These are phyloP conservation scores for Rhadinocentrus ornatus DNA, from an alignment of 2,797 vertebrate genomes.

Conservation along the genomic window DNA sequence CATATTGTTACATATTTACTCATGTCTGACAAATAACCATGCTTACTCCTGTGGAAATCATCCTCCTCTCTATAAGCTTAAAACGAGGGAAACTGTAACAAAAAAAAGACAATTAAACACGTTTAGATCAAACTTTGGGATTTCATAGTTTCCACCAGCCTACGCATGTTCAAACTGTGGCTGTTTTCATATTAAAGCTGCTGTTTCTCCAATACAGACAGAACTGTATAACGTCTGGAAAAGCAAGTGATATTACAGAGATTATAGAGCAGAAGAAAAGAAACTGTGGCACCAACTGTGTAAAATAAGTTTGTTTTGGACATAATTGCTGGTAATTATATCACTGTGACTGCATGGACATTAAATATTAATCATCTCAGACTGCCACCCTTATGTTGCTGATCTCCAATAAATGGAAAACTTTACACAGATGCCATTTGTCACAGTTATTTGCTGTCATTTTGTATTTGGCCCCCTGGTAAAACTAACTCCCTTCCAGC, in stretches of 20 bases:
- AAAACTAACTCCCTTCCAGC: constrained; percentile 42
- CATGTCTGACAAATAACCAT: too few relatives aligned
- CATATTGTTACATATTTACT: background rate
- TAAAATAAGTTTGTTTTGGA: constrained; percentile 44
- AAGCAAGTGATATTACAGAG: constrained; percentile 5
- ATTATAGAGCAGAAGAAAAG: background rate
- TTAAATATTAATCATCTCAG: constrained; percentile 71
- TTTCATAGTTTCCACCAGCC: background rate
- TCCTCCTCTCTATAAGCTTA: constrained; percentile 40
- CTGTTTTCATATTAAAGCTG: constrained; percentile 5
- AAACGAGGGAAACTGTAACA: constrained; percentile 42
- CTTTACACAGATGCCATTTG: constrained; percentile 61
- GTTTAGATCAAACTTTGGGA: constrained; percentile 35
- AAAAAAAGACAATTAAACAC: constrained; percentile 44
- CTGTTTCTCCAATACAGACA: background rate
- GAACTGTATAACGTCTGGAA: background rate
- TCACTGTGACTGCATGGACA: constrained; percentile 50
- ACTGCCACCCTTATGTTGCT: constrained; percentile 61
- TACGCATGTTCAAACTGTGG: background rate
- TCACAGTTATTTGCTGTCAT: constrained; percentile 70
- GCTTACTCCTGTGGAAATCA: background rate
- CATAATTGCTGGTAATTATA: constrained; percentile 60
- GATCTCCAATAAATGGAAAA: constrained; percentile 62
- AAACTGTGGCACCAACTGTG: constrained; percentile 18
- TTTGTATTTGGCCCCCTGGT: constrained; percentile 36